These are phyloP conservation scores for Novumbra hubbsi DNA, from an alignment of 2,797 vertebrate species.

Conservation along the genomic window DNA sequence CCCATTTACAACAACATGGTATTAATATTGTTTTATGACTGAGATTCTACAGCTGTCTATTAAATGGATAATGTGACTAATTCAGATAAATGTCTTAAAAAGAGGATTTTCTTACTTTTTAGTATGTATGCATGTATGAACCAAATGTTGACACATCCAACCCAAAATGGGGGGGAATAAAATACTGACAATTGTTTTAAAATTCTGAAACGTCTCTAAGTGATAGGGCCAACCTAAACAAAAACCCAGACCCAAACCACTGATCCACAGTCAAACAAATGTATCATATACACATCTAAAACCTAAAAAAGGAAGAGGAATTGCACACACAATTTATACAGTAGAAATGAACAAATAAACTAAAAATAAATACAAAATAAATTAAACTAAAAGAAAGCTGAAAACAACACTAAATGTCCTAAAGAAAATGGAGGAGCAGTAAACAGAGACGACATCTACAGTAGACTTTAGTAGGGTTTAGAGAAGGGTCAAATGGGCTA, in stretches of 20 bases:
- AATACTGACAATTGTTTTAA: not conserved
- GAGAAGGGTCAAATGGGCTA: slow-evolving; percentile 16
- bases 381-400: slow-evolving; percentile 69
- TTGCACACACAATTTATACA: slow-evolving; percentile 79
- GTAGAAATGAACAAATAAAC: slow-evolving; percentile 74
- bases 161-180: too few species aligned
- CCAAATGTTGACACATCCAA: too few species aligned
- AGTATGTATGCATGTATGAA: too few species aligned
- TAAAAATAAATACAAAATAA: slow-evolving; percentile 68
- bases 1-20: not conserved
- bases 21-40: not conserved
- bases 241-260: slow-evolving; percentile 35
- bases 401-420: slow-evolving; percentile 40
- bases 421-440: slow-evolving; percentile 63
- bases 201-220: not conserved
- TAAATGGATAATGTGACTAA: slow-evolving; percentile 14
- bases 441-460: slow-evolving; percentile 30
- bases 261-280: slow-evolving; percentile 34
- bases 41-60: slow-evolving; percentile 14
- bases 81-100: slow-evolving; percentile 33
- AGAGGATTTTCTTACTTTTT: too few species aligned
- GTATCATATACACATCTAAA: slow-evolving; percentile 44
- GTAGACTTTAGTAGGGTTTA: slow-evolving; percentile 16
- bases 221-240: slow-evolving; percentile 34
- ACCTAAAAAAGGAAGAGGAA: slow-evolving; percentile 50